Evolutionary conservation across 37 sponge, comb jelly and placozoan species (phyloP), one percentile per base, ranked within the genome.

Genomic region (Chondrilla cf. caribensis): DNA sequence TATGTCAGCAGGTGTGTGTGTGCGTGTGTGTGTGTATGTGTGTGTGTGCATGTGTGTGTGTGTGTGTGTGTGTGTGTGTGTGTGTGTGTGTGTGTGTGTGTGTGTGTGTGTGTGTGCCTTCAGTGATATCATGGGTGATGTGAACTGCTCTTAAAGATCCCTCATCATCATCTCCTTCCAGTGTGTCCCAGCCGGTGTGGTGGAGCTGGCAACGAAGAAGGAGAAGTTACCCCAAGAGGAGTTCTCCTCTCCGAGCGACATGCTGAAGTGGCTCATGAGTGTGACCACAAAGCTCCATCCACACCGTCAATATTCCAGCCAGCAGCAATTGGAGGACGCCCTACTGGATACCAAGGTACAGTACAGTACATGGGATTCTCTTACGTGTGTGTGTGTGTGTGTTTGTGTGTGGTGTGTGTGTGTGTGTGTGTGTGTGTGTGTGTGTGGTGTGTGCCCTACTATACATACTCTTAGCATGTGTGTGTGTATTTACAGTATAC

Each of bases 131-230:
- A 17, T 54, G 57, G 17, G 17, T 17, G 17, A 19, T 54, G 57
- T 54, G n/a, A n/a, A n/a, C n/a, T n/a, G n/a, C n/a, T n/a, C n/a
- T n/a, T n/a, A n/a, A n/a, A n/a, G n/a, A n/a, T n/a, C n/a, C n/a
- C n/a, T n/a, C n/a, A n/a, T 40, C 76, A 17, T 19, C 31, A 44
- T 41, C 22, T 28, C 15, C 18, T 22, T 55, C 43, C 70, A 87
- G 82, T 82, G 82, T 44, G 78, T 87, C 15, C 87, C 87, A 35
- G 87, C 87, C 26, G 87, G 87, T 3, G 60, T 65, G 76, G 21
- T 73, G 41, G 22, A 39, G 24, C 15, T 37, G 7, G 25, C 37
- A 4, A 22, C 36, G 6, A 39, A 38, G 76, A 73, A 24, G 41
- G 44, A 73, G 43, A 3, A 2, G 22, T 21, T 3, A 1, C 44